These are phyloP conservation scores for Papilio polytes DNA, from an alignment of 1,140 invertebrate genomes.

Conservation along the genomic window DNA sequence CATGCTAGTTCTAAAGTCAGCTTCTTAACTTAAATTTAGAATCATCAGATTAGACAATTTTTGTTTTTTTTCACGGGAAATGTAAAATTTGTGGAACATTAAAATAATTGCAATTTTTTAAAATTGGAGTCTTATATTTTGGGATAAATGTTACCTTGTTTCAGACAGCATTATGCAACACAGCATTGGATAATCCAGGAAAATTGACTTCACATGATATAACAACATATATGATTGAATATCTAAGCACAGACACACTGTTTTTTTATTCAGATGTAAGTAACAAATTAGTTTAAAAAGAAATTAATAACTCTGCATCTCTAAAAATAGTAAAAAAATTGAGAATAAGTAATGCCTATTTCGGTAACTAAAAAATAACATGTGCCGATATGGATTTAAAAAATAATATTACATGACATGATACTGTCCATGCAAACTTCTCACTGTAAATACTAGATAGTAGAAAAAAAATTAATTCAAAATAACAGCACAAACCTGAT, in stretches of 20 bases:
- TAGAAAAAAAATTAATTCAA: too few species aligned
- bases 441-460: too few species aligned
- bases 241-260: slow-evolving; percentile 94
- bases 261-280: slow-evolving; percentile 90
- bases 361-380: not conserved
- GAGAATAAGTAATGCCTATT: not conserved
- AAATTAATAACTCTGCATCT: not conserved
- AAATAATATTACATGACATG: too few species aligned
- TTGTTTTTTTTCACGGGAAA: too few species aligned
- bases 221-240: slow-evolving; percentile 91
- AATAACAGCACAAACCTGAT: too few species aligned
- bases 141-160: slow-evolving; percentile 51
- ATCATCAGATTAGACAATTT: too few species aligned
- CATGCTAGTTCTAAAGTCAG: too few species aligned
- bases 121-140: too few species aligned
- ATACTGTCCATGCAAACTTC: too few species aligned
- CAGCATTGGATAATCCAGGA: slow-evolving; percentile 95
- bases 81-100: too few species aligned
- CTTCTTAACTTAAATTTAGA: too few species aligned
- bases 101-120: too few species aligned
- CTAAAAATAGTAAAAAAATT: not conserved
- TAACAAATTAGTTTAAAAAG: slow-evolving; percentile 45
- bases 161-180: slow-evolving; percentile 95
- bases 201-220: slow-evolving; percentile 91
- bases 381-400: not conserved